Base-by-base conservation (phyloP, 2,888 invertebrate genomes). In the Cataglyphis cursor region DNA sequence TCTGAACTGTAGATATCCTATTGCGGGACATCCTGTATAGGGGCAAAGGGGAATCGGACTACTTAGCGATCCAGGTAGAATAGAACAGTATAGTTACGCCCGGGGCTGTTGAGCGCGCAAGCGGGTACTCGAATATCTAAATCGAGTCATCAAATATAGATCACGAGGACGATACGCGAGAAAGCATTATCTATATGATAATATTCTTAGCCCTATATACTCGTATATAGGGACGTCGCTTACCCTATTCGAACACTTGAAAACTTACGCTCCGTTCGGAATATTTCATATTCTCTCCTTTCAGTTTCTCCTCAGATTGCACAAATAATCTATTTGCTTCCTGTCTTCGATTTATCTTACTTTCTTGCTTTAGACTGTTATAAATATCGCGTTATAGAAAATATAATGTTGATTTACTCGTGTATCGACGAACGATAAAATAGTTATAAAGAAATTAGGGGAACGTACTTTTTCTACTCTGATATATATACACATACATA, bases 61-160 rank as follows among this genome's bases (percentile, higher is more conserved):
- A 80, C 73, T 80, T 72, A 80, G 78, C 12, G 78, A 80, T 80
- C 59, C 44, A 59, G 35, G 44, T 73, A 73, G 73, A 80, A 48
- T 80, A 44, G 78, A 72, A 80, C 73, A 35, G 59, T 44, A 83
- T 64, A 62, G 54, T 51, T 61, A 48, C 65, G 61, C 81, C 82
- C n/a, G 59, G 65, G 68, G 90, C 83, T 84, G 82, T 87, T 74
- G 65, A 59, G 57, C 41, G 57, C 51, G 54, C 66, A 57, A 28
- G 84, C 74, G 88, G 88, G 86, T 85, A 83, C 85, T 87, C 83
- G 80, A 83, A 80, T 90, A 92, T 92, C 92, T 91, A 91, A 91
- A 92, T 92, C 88, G 86, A 85, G 86, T 86, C 92, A 92, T 92
- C 91, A 92, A 92, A 91, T 91, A 91, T 92, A 92, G 91, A 91